phyloP scores from a whole-genome alignment of 2,113 vertebrate genomes.

The Isichthys henryi region DNA sequence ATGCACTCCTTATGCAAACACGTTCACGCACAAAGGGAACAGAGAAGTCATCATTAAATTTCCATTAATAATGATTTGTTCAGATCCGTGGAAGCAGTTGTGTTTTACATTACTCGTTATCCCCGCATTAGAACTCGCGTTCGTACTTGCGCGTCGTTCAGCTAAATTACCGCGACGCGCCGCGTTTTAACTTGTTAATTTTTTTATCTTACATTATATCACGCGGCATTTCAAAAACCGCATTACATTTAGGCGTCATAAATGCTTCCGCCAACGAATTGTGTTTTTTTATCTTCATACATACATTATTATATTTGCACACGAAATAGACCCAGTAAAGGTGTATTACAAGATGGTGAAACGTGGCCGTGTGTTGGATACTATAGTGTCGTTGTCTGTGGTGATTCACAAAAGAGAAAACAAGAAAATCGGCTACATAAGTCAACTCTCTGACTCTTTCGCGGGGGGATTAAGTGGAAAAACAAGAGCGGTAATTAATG shows the following conservation, averaged over 20 bases:
- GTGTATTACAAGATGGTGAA: background rate
- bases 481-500: background rate
- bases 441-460: background rate
- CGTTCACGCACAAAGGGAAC: slow-evolving; percentile 45
- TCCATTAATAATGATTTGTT: slow-evolving; percentile 57
- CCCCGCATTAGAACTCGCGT: background rate
- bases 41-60: slow-evolving; percentile 50
- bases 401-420: background rate
- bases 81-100: slow-evolving; percentile 31
- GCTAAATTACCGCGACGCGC: background rate
- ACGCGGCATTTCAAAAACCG: background rate
- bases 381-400: background rate
- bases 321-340: background rate
- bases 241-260: background rate
- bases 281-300: background rate
- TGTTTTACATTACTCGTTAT: slow-evolving; percentile 1
- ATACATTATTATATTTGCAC: background rate
- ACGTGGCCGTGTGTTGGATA: background rate
- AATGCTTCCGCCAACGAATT: background rate
- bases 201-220: background rate
- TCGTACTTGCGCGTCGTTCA: background rate
- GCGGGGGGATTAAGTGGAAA: background rate
- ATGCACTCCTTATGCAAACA: slow-evolving; percentile 56
- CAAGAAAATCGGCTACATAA: background rate
- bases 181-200: background rate